These are phyloP conservation scores for Cavia porcellus DNA, from an alignment of 2,113 vertebrate species.

Conservation along the genomic window DNA sequence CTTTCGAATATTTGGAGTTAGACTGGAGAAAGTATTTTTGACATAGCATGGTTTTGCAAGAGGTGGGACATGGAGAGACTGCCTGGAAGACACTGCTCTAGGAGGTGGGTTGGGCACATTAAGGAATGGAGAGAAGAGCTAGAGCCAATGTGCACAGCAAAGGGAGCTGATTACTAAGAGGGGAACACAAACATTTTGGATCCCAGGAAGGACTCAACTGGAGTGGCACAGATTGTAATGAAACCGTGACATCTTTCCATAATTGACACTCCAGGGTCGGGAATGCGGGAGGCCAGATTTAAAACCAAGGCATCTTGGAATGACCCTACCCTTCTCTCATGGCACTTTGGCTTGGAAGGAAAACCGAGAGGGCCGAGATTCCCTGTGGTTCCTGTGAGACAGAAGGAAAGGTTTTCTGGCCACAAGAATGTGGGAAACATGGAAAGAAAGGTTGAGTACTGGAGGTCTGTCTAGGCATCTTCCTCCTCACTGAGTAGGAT, in stretches of 20 bases:
- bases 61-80: not conserved
- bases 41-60: not conserved
- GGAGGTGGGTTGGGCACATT: not conserved
- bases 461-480: not conserved
- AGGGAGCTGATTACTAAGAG: conserved; percentile 3
- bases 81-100: not conserved
- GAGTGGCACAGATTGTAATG: not conserved
- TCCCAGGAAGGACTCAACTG: not conserved
- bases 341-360: not conserved
- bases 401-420: not conserved
- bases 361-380: not conserved
- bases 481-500: not conserved
- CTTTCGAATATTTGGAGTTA: not conserved
- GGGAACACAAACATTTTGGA: not conserved
- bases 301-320: not conserved
- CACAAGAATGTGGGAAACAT: not conserved
- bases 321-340: not conserved
- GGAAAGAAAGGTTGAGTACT: not conserved
- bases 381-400: not conserved
- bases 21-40: conserved; percentile 5
- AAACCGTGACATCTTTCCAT: not conserved
- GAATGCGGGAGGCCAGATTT: not conserved
- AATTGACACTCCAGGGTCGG: not conserved
- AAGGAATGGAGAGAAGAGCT: not conserved
- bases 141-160: not conserved